Base-by-base conservation (phyloP, 1,140 invertebrate genomes). In the Wasmannia auropunctata region DNA sequence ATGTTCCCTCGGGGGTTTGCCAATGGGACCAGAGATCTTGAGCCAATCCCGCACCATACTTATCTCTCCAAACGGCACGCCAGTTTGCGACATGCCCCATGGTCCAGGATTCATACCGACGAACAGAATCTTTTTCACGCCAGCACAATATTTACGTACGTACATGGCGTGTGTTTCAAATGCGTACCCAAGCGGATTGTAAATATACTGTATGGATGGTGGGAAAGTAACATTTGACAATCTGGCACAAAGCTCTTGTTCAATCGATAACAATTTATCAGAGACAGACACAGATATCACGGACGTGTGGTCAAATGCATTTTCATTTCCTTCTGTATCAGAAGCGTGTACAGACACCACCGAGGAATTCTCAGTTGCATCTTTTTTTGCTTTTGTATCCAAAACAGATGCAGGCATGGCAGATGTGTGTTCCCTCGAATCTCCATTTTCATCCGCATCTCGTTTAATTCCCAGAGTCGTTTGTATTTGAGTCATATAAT, bases 91-190 rank as follows among this genome's bases (percentile, higher is more conserved):
- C 98, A 99, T 99, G 62, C 98, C 98, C 97, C 97, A 98, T 0
- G 98, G 98, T 14, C 98, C 98, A 40, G 98, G 98, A 95, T 99
- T 99, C 97, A 99, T 99, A 4, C 98, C 98, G 63, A 99, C 95
- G 91, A 98, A 98, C 60, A 99, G 93, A 16, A 99, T 95, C 87
- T 96, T 96, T 93, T 98, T 98, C 8, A 92, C 90, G 10, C 95
- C 95, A 31, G 94, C 95, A 90, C 98, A 97, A 91, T 96, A 98
- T 84, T 96, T 96, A 46, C 95, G 93, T 2, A 98, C 95, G 93
- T 97, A 98, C 58, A 95, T 95, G 51, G 95, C 95, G 95, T 98
- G 98, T 56, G 97, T 95, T 85, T 97, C 95, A 91, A 94, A 96
- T 2, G 98, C 98, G 96, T 99, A 98, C 90, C 97, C 96, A 54